Percentiles rank a stretch among this genome's conserved stretches.
Conservation (phyloP, 2,113 vertebrate genomes). For the Zonotrichia leucophrys region DNA sequence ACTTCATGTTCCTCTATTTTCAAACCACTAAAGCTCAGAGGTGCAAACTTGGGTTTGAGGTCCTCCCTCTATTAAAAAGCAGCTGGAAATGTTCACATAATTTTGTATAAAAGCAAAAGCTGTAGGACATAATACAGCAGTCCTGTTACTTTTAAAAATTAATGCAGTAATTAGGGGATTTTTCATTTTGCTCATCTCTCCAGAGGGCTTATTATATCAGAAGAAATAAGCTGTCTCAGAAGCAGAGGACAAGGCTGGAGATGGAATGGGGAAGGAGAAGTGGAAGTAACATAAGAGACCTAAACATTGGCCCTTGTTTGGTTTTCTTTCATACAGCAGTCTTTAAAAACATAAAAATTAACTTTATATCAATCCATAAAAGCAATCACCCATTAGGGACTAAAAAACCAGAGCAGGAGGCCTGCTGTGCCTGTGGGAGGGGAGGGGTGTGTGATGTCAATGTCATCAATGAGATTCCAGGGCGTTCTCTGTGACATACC, state of each 20-base stretch:
- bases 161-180: background rate
- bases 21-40: slow-evolving; percentile 11
- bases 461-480: background rate
- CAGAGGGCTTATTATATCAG: background rate
- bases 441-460: background rate
- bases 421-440: background rate
- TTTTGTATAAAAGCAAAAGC: background rate
- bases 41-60: background rate
- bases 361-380: background rate
- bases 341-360: background rate
- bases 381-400: background rate
- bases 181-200: slow-evolving; percentile 22
- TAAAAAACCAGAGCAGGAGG: background rate
- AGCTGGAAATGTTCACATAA: slow-evolving; percentile 31
- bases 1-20: background rate
- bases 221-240: background rate
- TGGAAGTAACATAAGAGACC: background rate
- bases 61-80: background rate
- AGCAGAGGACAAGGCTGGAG: background rate
- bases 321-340: background rate
- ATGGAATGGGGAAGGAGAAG: background rate
- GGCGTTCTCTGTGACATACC: background rate
- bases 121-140: background rate
- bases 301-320: background rate
- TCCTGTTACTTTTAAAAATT: slow-evolving; percentile 5